Evolutionary conservation across 2,888 invertebrate genomes (phyloP), one percentile per base, ranked within the genome.

Genomic region (Ophioninae sp.): DNA sequence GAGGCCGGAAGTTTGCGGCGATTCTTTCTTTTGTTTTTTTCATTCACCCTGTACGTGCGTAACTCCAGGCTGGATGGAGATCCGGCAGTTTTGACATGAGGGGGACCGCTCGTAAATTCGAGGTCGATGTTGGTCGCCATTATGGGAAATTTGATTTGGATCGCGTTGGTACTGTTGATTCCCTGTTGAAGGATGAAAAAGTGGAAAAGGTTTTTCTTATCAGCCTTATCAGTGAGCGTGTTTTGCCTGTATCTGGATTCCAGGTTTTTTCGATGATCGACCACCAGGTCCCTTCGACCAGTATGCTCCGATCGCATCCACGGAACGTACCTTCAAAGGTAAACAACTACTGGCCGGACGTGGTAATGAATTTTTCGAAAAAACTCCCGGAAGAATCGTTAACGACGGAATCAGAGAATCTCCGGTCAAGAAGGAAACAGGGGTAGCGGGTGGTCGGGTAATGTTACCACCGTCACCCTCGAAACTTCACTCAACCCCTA

Each of bases 401-500:
- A 87, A 88, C 23, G 94, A 93, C 0, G 94, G 93, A 86, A 90
- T 89, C 10, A 84, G 89, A 68, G 51, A 56, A 10, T 44, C 56
- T 10, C 67, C n/a, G n/a, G 39, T 68, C 20, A 79, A 65, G 61
- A 83, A 85, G 68, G 72, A 68, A 51, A 65, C 67, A 20, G 73
- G 22, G 2, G 61, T 56, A 44, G 41, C 77, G 10, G 41, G 77
- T 10, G 73, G 79, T 61, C 78, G 79, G 23, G 68, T 20, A 8
- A 81, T 84, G 84, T 64, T 88, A 30, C 89, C 89, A 44, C 75
- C 90, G 6, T 87, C 92, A 7, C 89, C 90, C 5, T 85, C 92
- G 0, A 94, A 94, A 88, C 88, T 89, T 72, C 94, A 94, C 85
- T 92, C 94, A 1, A 93, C 93, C 9, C 94, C 94, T 0, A 94